Percentiles rank a stretch among this genome's conserved stretches.
These are phyloP conservation scores for Gnatocerus cornutus DNA, from an alignment of 2,888 invertebrate species.

Conservation along the genomic window DNA sequence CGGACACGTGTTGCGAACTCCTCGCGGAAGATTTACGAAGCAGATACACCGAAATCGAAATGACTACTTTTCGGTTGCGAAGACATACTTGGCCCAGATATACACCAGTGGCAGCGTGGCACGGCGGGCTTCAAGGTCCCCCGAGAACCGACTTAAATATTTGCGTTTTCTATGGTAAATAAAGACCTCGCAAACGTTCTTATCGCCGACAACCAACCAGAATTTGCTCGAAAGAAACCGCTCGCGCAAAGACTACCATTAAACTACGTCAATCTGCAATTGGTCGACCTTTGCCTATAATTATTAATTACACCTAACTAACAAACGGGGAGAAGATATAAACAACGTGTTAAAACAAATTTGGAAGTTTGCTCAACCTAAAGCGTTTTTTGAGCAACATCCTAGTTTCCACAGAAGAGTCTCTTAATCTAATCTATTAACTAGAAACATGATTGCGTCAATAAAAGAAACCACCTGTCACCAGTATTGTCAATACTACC, in stretches of 20 bases:
- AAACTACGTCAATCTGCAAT: not conserved
- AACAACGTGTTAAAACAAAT: not conserved
- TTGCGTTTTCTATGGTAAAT: too few relatives aligned
- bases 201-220: too few relatives aligned
- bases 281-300: not conserved
- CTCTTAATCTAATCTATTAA: slow-evolving; percentile 17
- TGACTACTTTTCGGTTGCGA: slow-evolving; percentile 27
- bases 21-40: slow-evolving; percentile 6
- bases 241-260: not conserved
- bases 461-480: slow-evolving; percentile 3
- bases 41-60: slow-evolving; percentile 22
- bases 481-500: too few relatives aligned
- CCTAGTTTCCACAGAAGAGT: slow-evolving; percentile 2
- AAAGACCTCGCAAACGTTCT: too few relatives aligned
- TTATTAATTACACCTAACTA: too few relatives aligned
- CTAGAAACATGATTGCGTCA: slow-evolving; percentile 7
- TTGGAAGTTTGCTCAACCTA: slow-evolving; percentile 3
- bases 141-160: too few relatives aligned
- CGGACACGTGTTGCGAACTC: slow-evolving; percentile 28
- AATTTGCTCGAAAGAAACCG: not conserved
- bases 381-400: not conserved
- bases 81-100: not conserved
- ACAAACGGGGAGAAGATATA: not conserved
- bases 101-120: not conserved
- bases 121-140: not conserved